Conservation (phyloP, 2,113 vertebrate species). For the Varanus komodoensis region DNA sequence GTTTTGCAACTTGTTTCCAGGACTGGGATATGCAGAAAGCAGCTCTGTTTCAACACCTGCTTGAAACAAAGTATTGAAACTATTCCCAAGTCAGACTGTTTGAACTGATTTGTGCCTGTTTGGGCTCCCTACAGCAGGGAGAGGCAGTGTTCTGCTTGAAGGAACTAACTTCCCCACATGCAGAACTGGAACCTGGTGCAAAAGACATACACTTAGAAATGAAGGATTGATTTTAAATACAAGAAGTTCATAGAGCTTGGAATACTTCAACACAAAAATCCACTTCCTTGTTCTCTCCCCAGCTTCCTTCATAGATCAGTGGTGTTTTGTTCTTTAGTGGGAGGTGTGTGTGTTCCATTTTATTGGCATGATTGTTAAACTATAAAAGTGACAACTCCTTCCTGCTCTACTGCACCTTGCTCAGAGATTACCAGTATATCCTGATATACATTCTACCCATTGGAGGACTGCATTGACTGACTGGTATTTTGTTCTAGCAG, state of each 20-base stretch:
- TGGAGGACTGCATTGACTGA: neutral
- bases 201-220: neutral
- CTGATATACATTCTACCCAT: neutral
- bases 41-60: neutral
- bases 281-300: neutral
- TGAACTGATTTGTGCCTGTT: neutral
- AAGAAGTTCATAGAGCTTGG: neutral
- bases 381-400: neutral
- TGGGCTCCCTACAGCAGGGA: neutral
- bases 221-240: neutral
- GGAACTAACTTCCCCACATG: neutral
- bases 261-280: neutral
- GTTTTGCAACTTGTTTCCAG: neutral
- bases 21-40: neutral
- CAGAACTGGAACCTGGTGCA: neutral
- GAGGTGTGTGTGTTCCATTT: neutral
- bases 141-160: neutral
- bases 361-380: neutral
- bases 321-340: neutral
- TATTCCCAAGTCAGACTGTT: neutral
- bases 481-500: neutral
- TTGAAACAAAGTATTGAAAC: neutral
- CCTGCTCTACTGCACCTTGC: neutral
- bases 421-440: neutral
- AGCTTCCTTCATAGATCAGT: neutral